Percentiles rank a stretch among this genome's conserved stretches.
Conservation (phyloP, 2,113 vertebrate genomes). For the Thunnus thynnus region DNA sequence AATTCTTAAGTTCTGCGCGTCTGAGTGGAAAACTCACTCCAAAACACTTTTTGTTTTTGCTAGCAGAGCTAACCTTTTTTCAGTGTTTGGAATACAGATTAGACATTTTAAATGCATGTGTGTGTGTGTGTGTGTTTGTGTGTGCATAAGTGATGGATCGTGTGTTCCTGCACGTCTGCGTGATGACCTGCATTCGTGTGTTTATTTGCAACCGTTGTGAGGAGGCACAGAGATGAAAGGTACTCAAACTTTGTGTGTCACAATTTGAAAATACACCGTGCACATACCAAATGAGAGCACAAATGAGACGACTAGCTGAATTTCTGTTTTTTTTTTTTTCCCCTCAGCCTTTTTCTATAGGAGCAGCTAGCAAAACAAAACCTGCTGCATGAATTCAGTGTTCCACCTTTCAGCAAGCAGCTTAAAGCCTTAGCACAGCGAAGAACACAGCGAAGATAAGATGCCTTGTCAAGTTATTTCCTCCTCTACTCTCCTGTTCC, state of each 20-base stretch:
- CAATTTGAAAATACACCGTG: slow-evolving; percentile 48
- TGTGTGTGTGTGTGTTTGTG: background rate
- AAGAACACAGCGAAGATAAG: slow-evolving; percentile 70
- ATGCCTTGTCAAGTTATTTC: slow-evolving; percentile 70
- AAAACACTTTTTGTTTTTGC: slow-evolving; percentile 31
- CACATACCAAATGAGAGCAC: slow-evolving; percentile 52
- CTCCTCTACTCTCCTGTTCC: slow-evolving; percentile 32
- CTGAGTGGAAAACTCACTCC: slow-evolving; percentile 39
- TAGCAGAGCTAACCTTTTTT: slow-evolving; percentile 36
- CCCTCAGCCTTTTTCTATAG: slow-evolving; percentile 27
- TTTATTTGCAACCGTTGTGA: background rate
- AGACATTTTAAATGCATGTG: slow-evolving; percentile 23
- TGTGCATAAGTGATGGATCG: background rate
- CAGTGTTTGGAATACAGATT: slow-evolving; percentile 64
- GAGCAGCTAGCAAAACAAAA: slow-evolving; percentile 28
- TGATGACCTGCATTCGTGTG: slow-evolving; percentile 23
- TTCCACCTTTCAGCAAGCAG: slow-evolving; percentile 61
- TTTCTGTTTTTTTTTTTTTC: slow-evolving; percentile 45
- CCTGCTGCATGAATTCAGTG: slow-evolving; percentile 61
- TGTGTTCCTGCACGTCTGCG: background rate
- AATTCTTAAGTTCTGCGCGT: slow-evolving; percentile 30
- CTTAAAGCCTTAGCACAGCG: slow-evolving; percentile 60
- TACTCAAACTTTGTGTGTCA: slow-evolving; percentile 25
- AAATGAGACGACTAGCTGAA: slow-evolving; percentile 54
- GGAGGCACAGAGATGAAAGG: slow-evolving; percentile 15